Base-by-base conservation (phyloP, 2,888 invertebrate genomes). In the Drosophila robusta region DNA sequence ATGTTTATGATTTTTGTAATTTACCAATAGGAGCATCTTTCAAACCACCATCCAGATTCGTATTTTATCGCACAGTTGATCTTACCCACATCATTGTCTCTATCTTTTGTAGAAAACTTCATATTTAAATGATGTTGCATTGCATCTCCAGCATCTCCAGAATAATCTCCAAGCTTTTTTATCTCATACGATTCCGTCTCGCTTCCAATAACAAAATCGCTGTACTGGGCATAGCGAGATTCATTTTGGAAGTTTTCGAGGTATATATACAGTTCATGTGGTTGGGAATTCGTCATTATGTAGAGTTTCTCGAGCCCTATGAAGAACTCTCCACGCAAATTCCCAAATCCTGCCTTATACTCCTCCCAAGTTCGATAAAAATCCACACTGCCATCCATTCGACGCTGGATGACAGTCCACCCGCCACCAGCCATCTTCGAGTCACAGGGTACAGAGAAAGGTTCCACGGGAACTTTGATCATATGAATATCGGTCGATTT, bases 21-120 rank as follows among this genome's bases (percentile, higher is more conserved):
- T 36, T 49, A 49, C 49, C 49, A 49, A 12, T 39, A 0, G 2
- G 0, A 3, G 75, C 95, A 95, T 38, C 94, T 93, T 76, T 94
- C 94, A 88, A 95, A 95, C 95, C 95, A 95, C 95, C 95, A 95
- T 1, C 94, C 95, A 0, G 95, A 95, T 1, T 94, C 93, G 75
- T 95, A 95, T 55, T 94, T 93, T 34, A 92, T 89, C 0, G 95
- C 95, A 89, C 95, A 95, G 24, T n/a, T n/a, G n/a, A n/a, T n/a
- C n/a, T 11, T 39, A 0, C 12, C 8, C 1, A 93, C 93, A 82
- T 95, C 95, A 68, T 95, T 94, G 88, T 95, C 95, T 38, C 93
- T 89, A 84, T 95, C 95, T 42, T 92, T 92, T 0, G 95, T 95
- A 0, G 95, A 95, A 81, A 95, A 95, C 87, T 94, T 94, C 81